phyloP scores from a whole-genome alignment of 2,888 invertebrate genomes.

The Pandemis cinnamomeana region DNA sequence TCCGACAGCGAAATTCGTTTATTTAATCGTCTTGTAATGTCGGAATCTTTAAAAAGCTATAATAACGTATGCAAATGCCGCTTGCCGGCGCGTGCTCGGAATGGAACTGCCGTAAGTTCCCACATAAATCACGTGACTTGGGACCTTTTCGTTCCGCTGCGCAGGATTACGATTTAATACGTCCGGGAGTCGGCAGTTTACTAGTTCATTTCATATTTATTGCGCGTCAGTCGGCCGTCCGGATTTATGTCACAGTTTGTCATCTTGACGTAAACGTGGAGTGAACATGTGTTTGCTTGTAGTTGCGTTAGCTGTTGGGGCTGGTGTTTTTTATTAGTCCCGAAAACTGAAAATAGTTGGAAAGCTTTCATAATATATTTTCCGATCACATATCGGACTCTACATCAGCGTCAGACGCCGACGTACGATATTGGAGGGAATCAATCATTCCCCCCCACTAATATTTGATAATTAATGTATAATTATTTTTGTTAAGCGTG shows the following conservation, averaged over 20 bases:
- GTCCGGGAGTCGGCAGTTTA: conserved; percentile 22
- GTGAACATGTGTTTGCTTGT: conserved; percentile 26
- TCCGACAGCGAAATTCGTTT: conserved; percentile 3
- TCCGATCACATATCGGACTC: too few species aligned
- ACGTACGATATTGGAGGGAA: too few species aligned
- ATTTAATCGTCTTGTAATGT: conserved; percentile 5
- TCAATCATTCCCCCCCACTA: too few species aligned
- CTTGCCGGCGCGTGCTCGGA: not conserved
- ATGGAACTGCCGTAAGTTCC: conserved; percentile 1
- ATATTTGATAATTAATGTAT: too few species aligned
- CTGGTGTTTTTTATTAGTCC: not conserved
- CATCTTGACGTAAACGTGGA: conserved; percentile 29
- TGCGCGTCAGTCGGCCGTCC: conserved; percentile 16
- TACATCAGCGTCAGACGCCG: too few species aligned
- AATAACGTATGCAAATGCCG: conserved; percentile 13
- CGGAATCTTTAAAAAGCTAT: conserved; percentile 12
- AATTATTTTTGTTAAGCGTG: too few species aligned
- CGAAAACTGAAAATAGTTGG: not conserved
- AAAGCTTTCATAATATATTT: too few species aligned
- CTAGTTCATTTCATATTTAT: conserved; percentile 32
- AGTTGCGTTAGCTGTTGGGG: conserved; percentile 3
- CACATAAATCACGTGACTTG: conserved; percentile 15
- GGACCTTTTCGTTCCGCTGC: not conserved
- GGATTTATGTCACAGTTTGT: conserved; percentile 34
- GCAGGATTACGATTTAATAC: conserved; percentile 31